Evolutionary conservation across 2,888 invertebrate genomes (phyloP).

Genomic region (Eupithecia subumbrata): DNA sequence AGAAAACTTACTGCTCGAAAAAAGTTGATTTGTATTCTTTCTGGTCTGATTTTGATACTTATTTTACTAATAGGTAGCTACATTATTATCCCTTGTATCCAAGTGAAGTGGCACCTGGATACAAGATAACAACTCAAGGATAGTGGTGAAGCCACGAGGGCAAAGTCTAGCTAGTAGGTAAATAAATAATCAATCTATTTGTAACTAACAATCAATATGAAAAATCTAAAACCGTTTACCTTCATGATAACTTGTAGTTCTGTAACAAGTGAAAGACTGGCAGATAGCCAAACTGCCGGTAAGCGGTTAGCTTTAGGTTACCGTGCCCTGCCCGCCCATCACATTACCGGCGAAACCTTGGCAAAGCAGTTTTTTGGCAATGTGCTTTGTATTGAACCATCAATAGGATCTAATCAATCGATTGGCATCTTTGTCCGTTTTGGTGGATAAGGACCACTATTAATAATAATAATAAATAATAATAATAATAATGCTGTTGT

Average conservation of each 20-base stretch:
- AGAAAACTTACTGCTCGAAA: no score
- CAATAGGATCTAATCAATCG: neutral
- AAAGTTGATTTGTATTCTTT: no score
- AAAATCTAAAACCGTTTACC: constrained; percentile 29
- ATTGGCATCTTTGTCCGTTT: neutral
- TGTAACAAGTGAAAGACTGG: constrained; percentile 34
- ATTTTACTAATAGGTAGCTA: neutral
- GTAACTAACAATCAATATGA: constrained; percentile 10
- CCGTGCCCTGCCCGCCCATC: constrained; percentile 29
- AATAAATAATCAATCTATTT: neutral
- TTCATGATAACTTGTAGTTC: constrained; percentile 24
- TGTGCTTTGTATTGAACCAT: constrained; percentile 18
- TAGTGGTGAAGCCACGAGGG: neutral
- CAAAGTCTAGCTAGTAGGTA: neutral
- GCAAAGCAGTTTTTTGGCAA: constrained; percentile 22
- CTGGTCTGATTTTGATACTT: neutral
- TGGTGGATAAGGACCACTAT: neutral
- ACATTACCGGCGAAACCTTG: constrained; percentile 23
- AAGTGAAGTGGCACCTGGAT: neutral
- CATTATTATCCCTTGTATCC: neutral
- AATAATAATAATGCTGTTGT: no score
- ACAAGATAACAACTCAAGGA: no score
- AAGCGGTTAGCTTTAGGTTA: constrained; percentile 34
- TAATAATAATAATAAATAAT: no score
- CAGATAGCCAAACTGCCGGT: constrained; percentile 34